Conservation (phyloP, 1,140 invertebrate species). For the Mamestra configurata region DNA sequence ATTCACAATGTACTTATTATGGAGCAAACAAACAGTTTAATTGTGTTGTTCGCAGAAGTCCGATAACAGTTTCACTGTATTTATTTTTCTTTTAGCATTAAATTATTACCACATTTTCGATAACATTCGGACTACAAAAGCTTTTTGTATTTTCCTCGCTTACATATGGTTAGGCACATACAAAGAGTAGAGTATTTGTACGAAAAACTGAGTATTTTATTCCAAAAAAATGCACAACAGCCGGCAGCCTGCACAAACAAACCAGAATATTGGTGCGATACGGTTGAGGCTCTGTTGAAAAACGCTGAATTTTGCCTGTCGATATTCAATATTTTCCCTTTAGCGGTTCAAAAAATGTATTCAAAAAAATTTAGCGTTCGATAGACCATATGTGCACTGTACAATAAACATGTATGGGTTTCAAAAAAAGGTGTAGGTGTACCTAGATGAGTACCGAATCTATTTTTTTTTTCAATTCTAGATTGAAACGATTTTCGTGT, state of each 20-base stretch:
- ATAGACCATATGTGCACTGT: neutral
- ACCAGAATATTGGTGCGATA: slow-evolving; percentile 25
- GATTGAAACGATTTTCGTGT: slow-evolving; percentile 55
- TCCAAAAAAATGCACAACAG: slow-evolving; percentile 21
- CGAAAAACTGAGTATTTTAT: slow-evolving; percentile 19
- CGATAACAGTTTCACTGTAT: neutral
- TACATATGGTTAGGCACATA: slow-evolving; percentile 31
- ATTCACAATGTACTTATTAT: slow-evolving; percentile 9
- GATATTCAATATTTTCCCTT: slow-evolving; percentile 9
- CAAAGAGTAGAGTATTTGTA: slow-evolving; percentile 12
- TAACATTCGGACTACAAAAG: slow-evolving; percentile 10
- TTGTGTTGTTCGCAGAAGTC: neutral
- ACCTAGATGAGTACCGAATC: too few species aligned
- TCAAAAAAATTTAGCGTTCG: neutral
- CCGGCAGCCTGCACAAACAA: slow-evolving; percentile 26
- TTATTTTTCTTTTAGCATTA: slow-evolving; percentile 2
- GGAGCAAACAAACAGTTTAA: slow-evolving; percentile 24
- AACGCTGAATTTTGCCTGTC: slow-evolving; percentile 8
- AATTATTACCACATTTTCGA: slow-evolving; percentile 16
- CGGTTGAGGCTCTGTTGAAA: slow-evolving; percentile 29
- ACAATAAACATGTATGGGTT: too few species aligned
- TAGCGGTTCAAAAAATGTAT: slow-evolving; percentile 2
- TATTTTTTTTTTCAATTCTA: neutral
- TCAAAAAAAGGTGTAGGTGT: too few species aligned
- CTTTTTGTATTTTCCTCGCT: slow-evolving; percentile 25